A percentile compares a stretch with the other conserved stretches of the same genome.
phyloP scores from a whole-genome alignment of 1,140 invertebrate species.

The Apis mellifera region Amel_HAv3.1 CM009933.2:6957001-6957500 shows the following conservation, averaged over 20 bases:
- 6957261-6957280: neutral
- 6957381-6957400: slow-evolving; percentile 23
- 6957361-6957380: slow-evolving; percentile 48
- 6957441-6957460: slow-evolving; percentile 35
- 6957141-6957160: neutral
- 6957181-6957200: neutral
- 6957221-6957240: too few relatives aligned
- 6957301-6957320: neutral
- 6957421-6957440: slow-evolving; percentile 30
- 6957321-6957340: slow-evolving; percentile 20
- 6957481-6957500: neutral
- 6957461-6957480: slow-evolving; percentile 20
- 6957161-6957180: neutral
- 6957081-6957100: slow-evolving; percentile 1
- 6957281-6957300: neutral
- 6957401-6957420: slow-evolving; percentile 27
- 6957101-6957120: neutral
- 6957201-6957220: neutral
- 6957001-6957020: neutral
- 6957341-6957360: slow-evolving; percentile 21
- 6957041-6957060: neutral
- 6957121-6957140: neutral
- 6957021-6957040: fast-evolving
- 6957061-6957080: neutral
- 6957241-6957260: neutral